A percentile compares a stretch with the other conserved stretches of the same genome.
Evolutionary conservation across 2,888 invertebrate genomes (phyloP).

Genomic region (Amphipyra tragopoginis): DNA sequence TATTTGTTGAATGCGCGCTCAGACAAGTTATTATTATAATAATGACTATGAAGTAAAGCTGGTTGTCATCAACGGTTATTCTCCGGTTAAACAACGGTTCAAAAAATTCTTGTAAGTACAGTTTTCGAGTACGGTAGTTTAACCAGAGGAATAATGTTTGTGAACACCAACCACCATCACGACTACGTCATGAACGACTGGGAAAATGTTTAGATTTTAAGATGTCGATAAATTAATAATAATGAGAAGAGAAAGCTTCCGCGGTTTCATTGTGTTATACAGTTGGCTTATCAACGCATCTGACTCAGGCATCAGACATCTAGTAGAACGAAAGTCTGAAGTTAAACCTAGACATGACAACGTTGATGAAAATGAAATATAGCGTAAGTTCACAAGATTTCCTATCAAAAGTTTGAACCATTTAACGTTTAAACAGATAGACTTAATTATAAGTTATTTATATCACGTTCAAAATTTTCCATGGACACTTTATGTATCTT

Average conservation of each 20-base stretch:
- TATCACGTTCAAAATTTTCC: too few relatives aligned
- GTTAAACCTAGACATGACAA: slow-evolving; percentile 2
- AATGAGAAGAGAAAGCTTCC: slow-evolving; percentile 39
- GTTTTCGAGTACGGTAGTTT: too few relatives aligned
- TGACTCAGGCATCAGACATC: slow-evolving; percentile 18
- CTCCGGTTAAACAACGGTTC: too few relatives aligned
- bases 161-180: too few relatives aligned
- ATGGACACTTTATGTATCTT: not conserved
- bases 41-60: not conserved
- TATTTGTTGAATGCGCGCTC: slow-evolving; percentile 6
- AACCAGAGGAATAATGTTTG: too few relatives aligned
- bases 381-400: too few relatives aligned
- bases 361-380: too few relatives aligned
- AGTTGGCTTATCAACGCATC: slow-evolving; percentile 14
- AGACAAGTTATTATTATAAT: slow-evolving; percentile 4
- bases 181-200: slow-evolving; percentile 13
- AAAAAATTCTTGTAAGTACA: too few relatives aligned
- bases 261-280: slow-evolving; percentile 27
- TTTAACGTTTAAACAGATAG: too few relatives aligned
- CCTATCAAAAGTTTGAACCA: too few relatives aligned
- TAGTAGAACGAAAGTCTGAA: slow-evolving; percentile 11
- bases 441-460: too few relatives aligned
- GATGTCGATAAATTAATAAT: slow-evolving; percentile 45
- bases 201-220: slow-evolving; percentile 35
- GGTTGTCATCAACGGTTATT: too few relatives aligned